phyloP scores from a whole-genome alignment of 2,888 invertebrate genomes.

The Agrochola macilenta region DNA sequence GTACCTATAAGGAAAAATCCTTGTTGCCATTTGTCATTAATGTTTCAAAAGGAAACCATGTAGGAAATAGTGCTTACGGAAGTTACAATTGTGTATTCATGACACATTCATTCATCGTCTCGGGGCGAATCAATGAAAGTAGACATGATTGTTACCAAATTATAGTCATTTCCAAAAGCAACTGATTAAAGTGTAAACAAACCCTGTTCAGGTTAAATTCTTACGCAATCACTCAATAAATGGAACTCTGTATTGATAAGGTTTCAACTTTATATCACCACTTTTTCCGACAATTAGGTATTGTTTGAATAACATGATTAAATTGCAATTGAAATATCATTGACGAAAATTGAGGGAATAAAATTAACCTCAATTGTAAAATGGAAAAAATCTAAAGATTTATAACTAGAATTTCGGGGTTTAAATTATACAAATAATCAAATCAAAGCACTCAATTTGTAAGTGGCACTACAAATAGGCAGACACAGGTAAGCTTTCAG shows the following conservation, averaged over 20 bases:
- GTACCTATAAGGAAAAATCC: conserved; percentile 45
- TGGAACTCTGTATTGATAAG: neutral
- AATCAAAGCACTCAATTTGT: neutral
- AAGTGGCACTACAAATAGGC: neutral
- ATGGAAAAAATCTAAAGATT: neutral
- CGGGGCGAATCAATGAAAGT: neutral
- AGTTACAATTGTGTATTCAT: conserved; percentile 16
- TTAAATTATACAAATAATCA: neutral
- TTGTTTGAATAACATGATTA: neutral
- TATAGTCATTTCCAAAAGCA: neutral
- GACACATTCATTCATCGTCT: conserved; percentile 5
- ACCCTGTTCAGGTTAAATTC: neutral
- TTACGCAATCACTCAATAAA: neutral
- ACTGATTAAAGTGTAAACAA: neutral
- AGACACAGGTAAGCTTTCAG: neutral
- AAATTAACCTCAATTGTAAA: neutral
- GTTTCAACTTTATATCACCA: neutral
- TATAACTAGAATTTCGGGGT: neutral
- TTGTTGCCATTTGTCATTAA: conserved; percentile 35
- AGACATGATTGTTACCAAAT: neutral
- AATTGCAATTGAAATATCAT: neutral
- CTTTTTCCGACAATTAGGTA: neutral
- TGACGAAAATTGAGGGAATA: neutral
- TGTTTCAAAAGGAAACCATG: conserved; percentile 22
- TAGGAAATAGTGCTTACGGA: conserved; percentile 44